These are phyloP conservation scores for Fistularia tabacaria DNA, from an alignment of 2,797 vertebrate genomes.

Conservation along the genomic window DNA sequence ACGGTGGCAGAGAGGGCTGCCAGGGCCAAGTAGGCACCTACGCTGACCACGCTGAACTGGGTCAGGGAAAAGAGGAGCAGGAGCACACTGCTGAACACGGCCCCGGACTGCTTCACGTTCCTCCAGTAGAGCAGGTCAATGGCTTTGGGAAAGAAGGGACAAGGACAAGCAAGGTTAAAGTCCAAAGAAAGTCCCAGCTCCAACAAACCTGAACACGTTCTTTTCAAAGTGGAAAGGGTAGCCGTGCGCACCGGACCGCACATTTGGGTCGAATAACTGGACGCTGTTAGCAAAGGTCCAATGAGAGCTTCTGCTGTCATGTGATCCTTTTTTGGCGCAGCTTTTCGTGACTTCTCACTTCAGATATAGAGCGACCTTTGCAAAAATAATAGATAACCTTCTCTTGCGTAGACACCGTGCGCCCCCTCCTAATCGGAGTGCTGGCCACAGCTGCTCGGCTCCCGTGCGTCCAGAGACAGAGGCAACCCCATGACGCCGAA, in stretches of 20 bases:
- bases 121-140: constrained; percentile 98
- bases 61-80: constrained; percentile 97
- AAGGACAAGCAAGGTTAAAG: constrained; percentile 33
- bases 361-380: constrained; percentile 33
- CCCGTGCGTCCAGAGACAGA: constrained; percentile 44
- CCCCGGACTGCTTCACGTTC: constrained; percentile 92
- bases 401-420: background rate
- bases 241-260: constrained; percentile 28
- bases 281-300: constrained; percentile 48
- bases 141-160: constrained; percentile 67
- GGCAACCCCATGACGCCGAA: background rate
- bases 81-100: constrained; percentile 90
- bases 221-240: constrained; percentile 24
- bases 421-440: background rate
- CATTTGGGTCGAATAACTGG: constrained; percentile 66
- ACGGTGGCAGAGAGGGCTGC: constrained; percentile 96
- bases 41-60: constrained; percentile 98
- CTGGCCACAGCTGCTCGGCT: constrained; percentile 50
- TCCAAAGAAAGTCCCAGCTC: background rate
- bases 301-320: constrained; percentile 40
- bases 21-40: constrained; percentile 93
- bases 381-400: constrained; percentile 22
- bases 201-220: background rate
- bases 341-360: constrained; percentile 27
- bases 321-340: constrained; percentile 54